Evolutionary conservation across 2,113 vertebrate genomes (phyloP).

Genomic region (Dolichotis patagonum): DNA sequence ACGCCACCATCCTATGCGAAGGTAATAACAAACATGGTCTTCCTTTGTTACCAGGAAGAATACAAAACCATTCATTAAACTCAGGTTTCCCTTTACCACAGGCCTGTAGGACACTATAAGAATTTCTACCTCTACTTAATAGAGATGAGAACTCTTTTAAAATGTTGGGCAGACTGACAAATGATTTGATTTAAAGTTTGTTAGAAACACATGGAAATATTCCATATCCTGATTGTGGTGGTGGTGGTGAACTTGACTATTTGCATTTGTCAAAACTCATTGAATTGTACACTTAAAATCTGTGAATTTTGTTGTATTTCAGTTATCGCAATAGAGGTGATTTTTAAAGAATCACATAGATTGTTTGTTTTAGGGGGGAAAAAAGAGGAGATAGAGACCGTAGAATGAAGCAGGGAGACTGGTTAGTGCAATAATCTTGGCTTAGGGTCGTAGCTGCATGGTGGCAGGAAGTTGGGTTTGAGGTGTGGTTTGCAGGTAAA

Average conservation of each 20-base stretch:
- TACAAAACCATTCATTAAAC: background rate
- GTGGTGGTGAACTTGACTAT: background rate
- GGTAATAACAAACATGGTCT: background rate
- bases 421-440: background rate
- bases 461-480: background rate
- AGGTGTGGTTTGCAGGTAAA: background rate
- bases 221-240: background rate
- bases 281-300: constrained; percentile 21
- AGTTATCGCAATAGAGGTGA: constrained; percentile 24
- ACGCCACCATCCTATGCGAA: background rate
- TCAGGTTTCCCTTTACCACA: background rate
- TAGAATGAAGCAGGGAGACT: background rate
- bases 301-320: constrained; percentile 38
- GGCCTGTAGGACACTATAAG: background rate
- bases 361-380: constrained; percentile 1
- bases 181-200: constrained; percentile 30
- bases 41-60: background rate
- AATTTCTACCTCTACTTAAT: background rate
- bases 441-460: too few relatives aligned
- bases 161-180: background rate
- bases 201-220: background rate
- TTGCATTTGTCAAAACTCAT: constrained; percentile 43
- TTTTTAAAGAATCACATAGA: background rate
- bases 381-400: background rate
- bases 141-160: background rate